These are phyloP conservation scores for Octonoba sinensis DNA, from an alignment of 2,888 invertebrate genomes.

Conservation along the genomic window DNA sequence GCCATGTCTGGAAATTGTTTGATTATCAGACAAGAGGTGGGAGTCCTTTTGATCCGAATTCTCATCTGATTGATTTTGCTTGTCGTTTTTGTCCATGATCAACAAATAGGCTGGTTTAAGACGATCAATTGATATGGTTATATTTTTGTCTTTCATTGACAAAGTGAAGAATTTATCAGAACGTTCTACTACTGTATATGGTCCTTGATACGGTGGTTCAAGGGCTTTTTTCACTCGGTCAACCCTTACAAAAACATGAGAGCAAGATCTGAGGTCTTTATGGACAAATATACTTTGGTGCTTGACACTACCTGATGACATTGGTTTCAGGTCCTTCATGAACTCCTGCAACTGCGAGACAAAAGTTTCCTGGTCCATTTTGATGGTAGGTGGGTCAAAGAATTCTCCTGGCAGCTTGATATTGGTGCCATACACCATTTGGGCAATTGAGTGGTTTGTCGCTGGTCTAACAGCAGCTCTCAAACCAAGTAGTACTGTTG, in stretches of 20 bases:
- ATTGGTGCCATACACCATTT: slow-evolving; percentile 23
- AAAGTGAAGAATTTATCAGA: slow-evolving; percentile 2
- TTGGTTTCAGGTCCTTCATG: slow-evolving; percentile 11
- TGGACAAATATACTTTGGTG: slow-evolving; percentile 11
- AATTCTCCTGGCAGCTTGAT: slow-evolving; percentile 10
- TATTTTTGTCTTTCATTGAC: background rate
- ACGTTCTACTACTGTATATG: background rate
- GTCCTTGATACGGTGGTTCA: slow-evolving; percentile 24
- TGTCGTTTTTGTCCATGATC: too few relatives aligned
- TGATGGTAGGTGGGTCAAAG: too few relatives aligned
- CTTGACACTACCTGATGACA: background rate
- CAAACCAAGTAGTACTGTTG: slow-evolving; percentile 11
- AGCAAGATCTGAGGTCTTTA: slow-evolving; percentile 17
- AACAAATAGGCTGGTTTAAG: slow-evolving; percentile 17
- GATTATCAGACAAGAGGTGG: too few relatives aligned
- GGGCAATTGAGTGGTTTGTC: slow-evolving; percentile 9
- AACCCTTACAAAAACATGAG: slow-evolving; percentile 18
- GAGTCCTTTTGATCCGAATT: too few relatives aligned
- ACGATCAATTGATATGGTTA: slow-evolving; percentile 5
- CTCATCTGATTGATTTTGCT: too few relatives aligned
- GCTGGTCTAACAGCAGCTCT: slow-evolving; percentile 7
- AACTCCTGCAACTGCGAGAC: background rate
- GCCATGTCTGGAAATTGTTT: too few relatives aligned
- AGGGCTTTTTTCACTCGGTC: slow-evolving; percentile 18
- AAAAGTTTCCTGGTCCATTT: slow-evolving; percentile 17